Base-by-base conservation (phyloP, 2,888 invertebrate genomes). In the Mimachlamys varia region DNA sequence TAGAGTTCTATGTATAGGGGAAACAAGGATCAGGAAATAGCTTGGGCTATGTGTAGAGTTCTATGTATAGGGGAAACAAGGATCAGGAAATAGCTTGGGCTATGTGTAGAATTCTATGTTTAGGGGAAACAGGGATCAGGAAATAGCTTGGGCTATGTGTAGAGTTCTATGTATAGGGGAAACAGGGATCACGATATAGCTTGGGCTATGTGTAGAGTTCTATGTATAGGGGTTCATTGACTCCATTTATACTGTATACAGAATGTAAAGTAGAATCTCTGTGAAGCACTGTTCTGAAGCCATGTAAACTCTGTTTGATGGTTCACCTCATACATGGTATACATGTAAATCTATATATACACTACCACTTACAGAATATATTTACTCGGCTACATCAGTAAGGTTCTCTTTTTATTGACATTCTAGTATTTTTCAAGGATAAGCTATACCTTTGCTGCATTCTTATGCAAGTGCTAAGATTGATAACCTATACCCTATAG, bases 401-500 rank as follows among this genome's bases (percentile, higher is more conserved):
- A 44, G 44, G 44, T 44, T 44, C 7, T 7, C 44, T 44, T 44
- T 44, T 44, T 44, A 44, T 44, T 44, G 44, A 44, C 44, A 44
- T 44, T 44, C 44, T 7, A 44, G 7, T 44, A 33, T 76, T 27
- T 33, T 76, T 27, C 76, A 76, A 22, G 33, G 76, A 76, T 10
- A 76, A 33, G 7, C 19, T 62, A 22, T 62, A n/a, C n/a, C 22
- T 33, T 27, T 7, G 13, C 0, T 76, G 27, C 15, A 12, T 76
- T 22, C 27, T 62, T n/a, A 62, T 62, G 22, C 22, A 62, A 27
- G 33, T 33, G 22, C 1, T 76, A 5, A 76, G 33, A 12, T 10
- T 76, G 76, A 76, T 76, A 76, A 76, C 33, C 76, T 76, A 76
- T 76, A 33, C 33, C 27, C 76, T 76, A 33, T 12, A 76, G 76